A percentile compares a stretch with the other conserved stretches of the same genome.
phyloP scores from a whole-genome alignment of 2,113 vertebrate species.

The Otus sunia region DNA sequence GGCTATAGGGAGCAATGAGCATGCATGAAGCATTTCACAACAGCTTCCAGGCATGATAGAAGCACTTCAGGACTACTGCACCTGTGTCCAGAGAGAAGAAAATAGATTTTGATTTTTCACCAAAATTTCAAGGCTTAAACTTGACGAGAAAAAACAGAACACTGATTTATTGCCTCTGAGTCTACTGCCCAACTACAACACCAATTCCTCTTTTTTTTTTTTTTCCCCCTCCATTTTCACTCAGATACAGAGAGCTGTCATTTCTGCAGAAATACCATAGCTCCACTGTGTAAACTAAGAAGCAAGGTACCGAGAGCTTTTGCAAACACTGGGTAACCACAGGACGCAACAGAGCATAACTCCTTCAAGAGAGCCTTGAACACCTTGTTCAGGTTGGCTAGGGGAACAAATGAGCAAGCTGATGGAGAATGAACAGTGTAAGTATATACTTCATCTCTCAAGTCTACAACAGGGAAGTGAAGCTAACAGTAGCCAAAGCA shows the following conservation, averaged over 20 bases:
- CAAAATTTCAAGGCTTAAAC: background rate
- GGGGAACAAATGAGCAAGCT: background rate
- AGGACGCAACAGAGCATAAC: background rate
- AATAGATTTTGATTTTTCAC: background rate
- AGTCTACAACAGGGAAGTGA: background rate
- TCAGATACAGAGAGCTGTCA: background rate
- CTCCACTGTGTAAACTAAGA: background rate
- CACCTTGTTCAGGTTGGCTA: background rate
- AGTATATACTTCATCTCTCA: background rate
- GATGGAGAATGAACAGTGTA: background rate
- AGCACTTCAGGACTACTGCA: background rate
- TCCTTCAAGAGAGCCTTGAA: background rate
- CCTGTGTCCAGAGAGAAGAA: background rate
- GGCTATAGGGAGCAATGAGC: background rate
- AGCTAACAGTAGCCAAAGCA: background rate
- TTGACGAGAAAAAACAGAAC: rapidly evolving
- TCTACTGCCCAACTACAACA: background rate
- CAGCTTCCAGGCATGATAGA: background rate
- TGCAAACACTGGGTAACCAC: background rate
- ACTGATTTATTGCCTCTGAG: background rate
- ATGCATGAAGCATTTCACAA: background rate
- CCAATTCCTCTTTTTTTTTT: background rate
- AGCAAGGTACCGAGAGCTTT: background rate
- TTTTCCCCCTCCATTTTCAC: background rate
- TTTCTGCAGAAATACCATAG: background rate